Percentiles rank a stretch among this genome's conserved stretches.
Conservation (phyloP, 2,888 invertebrate species). For the Thera obeliscata region DNA sequence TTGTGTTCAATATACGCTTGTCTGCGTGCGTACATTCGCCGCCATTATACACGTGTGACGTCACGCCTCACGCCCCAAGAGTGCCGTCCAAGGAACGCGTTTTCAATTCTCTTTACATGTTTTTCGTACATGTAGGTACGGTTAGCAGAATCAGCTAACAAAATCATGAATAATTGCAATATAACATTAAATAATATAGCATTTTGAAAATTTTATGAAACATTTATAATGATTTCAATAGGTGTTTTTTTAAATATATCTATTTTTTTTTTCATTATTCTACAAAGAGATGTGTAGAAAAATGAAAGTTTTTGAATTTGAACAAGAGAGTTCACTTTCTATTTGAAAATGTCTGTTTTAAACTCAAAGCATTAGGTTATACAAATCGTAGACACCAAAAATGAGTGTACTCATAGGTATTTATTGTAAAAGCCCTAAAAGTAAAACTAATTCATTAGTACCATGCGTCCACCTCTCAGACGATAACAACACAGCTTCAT, state of each 20-base stretch:
- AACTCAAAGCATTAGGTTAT: not conserved
- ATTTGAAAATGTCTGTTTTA: not conserved
- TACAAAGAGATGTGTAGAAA: too few relatives aligned
- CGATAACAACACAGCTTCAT: slow-evolving; percentile 3
- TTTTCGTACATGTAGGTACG: slow-evolving; percentile 31
- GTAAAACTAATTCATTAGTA: not conserved
- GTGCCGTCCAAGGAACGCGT: slow-evolving; percentile 31
- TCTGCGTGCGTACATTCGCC: slow-evolving; percentile 10
- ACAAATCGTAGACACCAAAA: not conserved
- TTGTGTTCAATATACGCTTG: not conserved
- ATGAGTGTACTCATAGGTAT: not conserved
- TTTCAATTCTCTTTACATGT: slow-evolving; percentile 43
- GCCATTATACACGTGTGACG: slow-evolving; percentile 17
- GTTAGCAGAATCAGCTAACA: slow-evolving; percentile 21
- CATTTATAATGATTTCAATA: too few relatives aligned
- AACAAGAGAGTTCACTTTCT: not conserved
- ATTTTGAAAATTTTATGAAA: too few relatives aligned
- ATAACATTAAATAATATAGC: too few relatives aligned
- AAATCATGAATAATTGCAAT: not conserved
- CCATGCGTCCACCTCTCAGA: not conserved
- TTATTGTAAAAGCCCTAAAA: not conserved
- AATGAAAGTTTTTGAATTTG: too few relatives aligned
- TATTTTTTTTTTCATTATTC: too few relatives aligned
- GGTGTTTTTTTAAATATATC: too few relatives aligned
- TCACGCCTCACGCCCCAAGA: slow-evolving; percentile 35